phyloP scores from a whole-genome alignment of 2,113 vertebrate species.

The Callocephalon fimbriatum region DNA sequence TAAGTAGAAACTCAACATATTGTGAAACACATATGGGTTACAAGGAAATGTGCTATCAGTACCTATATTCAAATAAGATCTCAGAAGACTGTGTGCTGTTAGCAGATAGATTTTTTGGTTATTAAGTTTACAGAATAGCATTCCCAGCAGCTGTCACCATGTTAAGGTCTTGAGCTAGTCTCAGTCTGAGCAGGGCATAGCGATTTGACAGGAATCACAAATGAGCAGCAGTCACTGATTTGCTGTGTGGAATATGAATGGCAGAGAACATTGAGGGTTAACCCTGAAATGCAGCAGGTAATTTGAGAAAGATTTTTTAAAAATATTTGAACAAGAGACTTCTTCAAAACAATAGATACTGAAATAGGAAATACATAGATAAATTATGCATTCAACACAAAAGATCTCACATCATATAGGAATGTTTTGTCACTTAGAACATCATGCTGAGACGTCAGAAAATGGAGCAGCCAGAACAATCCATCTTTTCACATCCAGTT shows the following conservation, averaged over 20 bases:
- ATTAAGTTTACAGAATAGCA: not conserved
- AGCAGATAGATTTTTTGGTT: conserved; percentile 5
- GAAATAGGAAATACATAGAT: conserved; percentile 28
- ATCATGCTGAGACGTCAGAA: not conserved
- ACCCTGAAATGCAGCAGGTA: not conserved
- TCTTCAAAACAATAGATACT: conserved; percentile 39
- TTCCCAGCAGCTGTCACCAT: conserved; percentile 30
- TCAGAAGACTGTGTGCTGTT: conserved; percentile 29
- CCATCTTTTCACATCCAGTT: not conserved
- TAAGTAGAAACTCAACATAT: not conserved
- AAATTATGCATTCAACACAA: conserved; percentile 44
- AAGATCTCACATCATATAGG: conserved; percentile 37
- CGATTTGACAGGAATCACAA: conserved; percentile 12
- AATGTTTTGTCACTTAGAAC: conserved; percentile 23
- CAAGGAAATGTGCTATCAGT: conserved; percentile 1
- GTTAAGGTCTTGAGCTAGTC: conserved; percentile 36
- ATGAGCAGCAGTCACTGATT: conserved; percentile 11
- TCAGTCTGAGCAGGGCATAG: not conserved
- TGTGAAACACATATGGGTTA: not conserved
- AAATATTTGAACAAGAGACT: not conserved
- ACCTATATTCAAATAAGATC: conserved; percentile 29
- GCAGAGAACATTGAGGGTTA: not conserved
- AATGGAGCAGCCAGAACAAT: conserved; percentile 52
- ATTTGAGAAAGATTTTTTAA: not conserved
- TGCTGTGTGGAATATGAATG: not conserved